These are phyloP conservation scores for Otolemur garnettii DNA, from an alignment of 2,113 vertebrate species.

Conservation along the genomic window DNA sequence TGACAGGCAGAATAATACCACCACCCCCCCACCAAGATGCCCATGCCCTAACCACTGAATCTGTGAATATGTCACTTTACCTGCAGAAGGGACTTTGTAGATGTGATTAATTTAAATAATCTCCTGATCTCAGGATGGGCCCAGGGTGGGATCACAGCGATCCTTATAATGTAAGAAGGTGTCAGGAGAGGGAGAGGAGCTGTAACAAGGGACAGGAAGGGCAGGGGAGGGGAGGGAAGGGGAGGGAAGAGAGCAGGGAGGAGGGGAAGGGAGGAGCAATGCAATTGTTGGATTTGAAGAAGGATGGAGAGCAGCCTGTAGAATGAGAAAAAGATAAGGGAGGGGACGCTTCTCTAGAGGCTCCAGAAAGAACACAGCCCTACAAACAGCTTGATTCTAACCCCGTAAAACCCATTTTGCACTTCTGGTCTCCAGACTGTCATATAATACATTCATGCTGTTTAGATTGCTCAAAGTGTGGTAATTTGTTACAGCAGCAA, in stretches of 20 bases:
- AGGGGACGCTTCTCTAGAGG: neutral
- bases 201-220: neutral
- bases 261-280: too few relatives aligned
- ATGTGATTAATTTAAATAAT: neutral
- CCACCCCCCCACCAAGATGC: fast-evolving
- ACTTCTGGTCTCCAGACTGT: neutral
- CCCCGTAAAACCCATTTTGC: neutral
- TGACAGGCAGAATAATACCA: neutral
- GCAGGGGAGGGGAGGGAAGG: neutral
- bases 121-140: neutral
- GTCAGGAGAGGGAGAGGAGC: neutral
- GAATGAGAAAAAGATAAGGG: neutral
- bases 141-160: too few relatives aligned
- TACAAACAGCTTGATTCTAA: neutral
- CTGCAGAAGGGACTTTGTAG: neutral
- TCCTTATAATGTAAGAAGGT: neutral
- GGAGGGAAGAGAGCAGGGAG: too few relatives aligned
- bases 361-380: neutral
- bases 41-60: neutral
- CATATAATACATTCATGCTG: neutral
- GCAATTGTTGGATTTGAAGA: neutral
- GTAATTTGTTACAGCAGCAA: neutral
- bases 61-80: neutral
- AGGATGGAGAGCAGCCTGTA: neutral
- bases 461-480: neutral